Conservation (phyloP, 2,888 invertebrate genomes). For the Calameuta filiformis region DNA sequence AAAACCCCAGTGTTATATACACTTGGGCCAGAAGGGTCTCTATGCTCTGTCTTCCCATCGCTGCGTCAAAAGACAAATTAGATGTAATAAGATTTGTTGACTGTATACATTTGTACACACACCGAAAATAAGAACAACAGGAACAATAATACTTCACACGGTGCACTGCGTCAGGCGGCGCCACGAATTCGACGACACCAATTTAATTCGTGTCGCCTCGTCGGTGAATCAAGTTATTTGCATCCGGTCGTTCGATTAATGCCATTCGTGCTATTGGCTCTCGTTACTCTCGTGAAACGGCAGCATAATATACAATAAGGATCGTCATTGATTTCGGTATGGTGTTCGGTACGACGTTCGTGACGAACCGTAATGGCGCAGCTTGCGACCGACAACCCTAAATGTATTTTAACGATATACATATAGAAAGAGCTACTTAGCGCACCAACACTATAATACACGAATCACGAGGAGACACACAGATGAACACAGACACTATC, state of each 20-base stretch:
- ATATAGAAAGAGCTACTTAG: slow-evolving; percentile 38
- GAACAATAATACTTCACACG: slow-evolving; percentile 12
- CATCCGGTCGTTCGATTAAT: not conserved
- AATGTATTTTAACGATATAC: slow-evolving; percentile 47
- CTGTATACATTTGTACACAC: slow-evolving; percentile 53
- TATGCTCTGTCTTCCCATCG: slow-evolving; percentile 66
- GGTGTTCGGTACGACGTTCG: slow-evolving; percentile 6
- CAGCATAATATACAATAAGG: not conserved
- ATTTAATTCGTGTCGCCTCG: not conserved
- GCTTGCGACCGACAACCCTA: slow-evolving; percentile 38
- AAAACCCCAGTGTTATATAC: slow-evolving; percentile 29
- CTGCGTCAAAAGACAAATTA: slow-evolving; percentile 65
- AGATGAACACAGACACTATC: slow-evolving; percentile 29
- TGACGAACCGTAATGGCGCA: slow-evolving; percentile 49
- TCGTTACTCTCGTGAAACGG: not conserved
- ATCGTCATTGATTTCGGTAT: not conserved
- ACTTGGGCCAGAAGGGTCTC: slow-evolving; percentile 58
- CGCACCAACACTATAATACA: slow-evolving; percentile 23
- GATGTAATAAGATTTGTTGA: slow-evolving; percentile 63
- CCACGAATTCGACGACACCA: not conserved
- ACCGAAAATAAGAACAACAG: slow-evolving; percentile 2
- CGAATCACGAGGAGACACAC: slow-evolving; percentile 8
- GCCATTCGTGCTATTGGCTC: not conserved
- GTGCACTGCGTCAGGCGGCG: slow-evolving; percentile 36
- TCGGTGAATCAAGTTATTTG: not conserved